Evolutionary conservation across 2,888 invertebrate species (phyloP), one percentile per base, ranked within the genome.

Genomic region (Drosophila siamana): DNA sequence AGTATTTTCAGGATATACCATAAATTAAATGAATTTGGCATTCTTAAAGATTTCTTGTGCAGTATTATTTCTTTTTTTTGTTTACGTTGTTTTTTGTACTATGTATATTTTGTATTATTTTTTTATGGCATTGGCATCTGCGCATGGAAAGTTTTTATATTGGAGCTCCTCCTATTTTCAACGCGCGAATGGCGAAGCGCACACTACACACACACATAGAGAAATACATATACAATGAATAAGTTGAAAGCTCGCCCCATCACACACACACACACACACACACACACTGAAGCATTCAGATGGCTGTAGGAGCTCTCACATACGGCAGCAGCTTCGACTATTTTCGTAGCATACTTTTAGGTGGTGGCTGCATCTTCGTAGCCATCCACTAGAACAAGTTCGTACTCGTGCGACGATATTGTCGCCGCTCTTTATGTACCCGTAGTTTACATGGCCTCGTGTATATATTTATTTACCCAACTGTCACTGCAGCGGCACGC

Each of bases 91-190:
- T n/a, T 30, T 51, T 65, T 62, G 47, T 64, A 51, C 51, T 41
- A 63, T 15, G n/a, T 47, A n/a, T 66, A 30, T 47, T 56, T 8
- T 51, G 2, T 28, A 11, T 13, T 30, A 44, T 68, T 64, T 51
- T 40, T 47, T 52, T 46, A 48, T 52, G 46, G 38, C 69, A 64
- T 51, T 64, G 74, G 50, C 63, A 80, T 70, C 88, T 85, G 85
- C 85, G 85, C 85, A 85, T 85, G 84, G 67, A 86, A 85, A 78
- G 84, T 80, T 88, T 78, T 74, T 66, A 73, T 75, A 69, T 57
- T 54, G 66, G 88, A 79, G 90, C 90, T 90, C 90, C 90, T 90
- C 90, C 90, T 90, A 90, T 89, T 90, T 90, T 89, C 78, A 79
- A 75, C 87, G 84, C 89, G 84, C 90, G 90, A 90, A 90, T 90